Base-by-base conservation (phyloP, 2,113 vertebrate species). In the Apeltes quadracus region DNA sequence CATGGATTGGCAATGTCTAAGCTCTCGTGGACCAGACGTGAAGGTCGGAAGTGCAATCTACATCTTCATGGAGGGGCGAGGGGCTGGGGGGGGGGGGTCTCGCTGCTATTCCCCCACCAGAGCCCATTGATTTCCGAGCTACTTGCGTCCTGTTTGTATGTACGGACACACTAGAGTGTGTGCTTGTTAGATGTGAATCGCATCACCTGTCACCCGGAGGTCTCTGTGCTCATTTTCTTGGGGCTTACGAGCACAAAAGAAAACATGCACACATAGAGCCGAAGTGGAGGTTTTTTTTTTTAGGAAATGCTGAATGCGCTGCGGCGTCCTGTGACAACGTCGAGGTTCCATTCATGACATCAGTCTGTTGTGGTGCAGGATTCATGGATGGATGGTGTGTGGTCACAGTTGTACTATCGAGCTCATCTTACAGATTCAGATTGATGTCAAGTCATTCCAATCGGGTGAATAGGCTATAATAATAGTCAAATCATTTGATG, bases 121-220 rank as follows among this genome's bases (percentile, higher is more conserved):
- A 83, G 73, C 67, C 75, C 88, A 91, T 87, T 88, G 90, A 89
- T 90, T 90, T 88, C 81, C 75, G 57, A 84, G 89, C 91, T 91
- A 90, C 89, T 93, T 91, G 90, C 67, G 39, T 29, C 79, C 81
- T 91, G 91, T 92, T 92, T 90, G 88, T 93, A 92, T 92, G 92
- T 94, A 79, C 62, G 79, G 87, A 87, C 93, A 93, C 92, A 92
- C 89, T 78, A 84, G 72, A 81, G 79, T 77, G 83, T 90, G 89
- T 90, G 90, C 89, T 88, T 79, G 89, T 88, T 93, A 93, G 92
- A 94, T 91, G 91, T 92, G 89, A 93, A 92, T 89, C 89, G 87
- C 78, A 80, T 91, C 88, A 89, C 78, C 82, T 84, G 90, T 90
- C 91, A 89, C 82, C 76, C 7, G 36, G 16, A 63, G 78, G 75